Evolutionary conservation across 1,140 invertebrate genomes (phyloP).

Genomic region (Temnothorax curvispinosus): DNA sequence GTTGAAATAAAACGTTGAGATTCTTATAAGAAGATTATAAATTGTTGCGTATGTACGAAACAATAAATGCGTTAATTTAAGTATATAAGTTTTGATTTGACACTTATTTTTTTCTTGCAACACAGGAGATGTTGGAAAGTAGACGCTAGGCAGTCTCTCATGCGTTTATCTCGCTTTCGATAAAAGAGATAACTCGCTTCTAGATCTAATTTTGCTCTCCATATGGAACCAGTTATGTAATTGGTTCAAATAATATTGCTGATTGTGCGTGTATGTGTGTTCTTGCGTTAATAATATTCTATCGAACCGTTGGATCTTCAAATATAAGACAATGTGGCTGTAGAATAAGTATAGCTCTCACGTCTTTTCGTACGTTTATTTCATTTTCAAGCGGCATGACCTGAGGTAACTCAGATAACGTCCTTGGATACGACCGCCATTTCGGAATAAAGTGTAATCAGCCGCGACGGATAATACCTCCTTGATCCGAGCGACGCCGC

Average conservation of each 20-base stretch:
- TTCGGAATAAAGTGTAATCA: slow-evolving; percentile 43
- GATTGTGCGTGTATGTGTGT: background rate
- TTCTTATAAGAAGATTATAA: too few species aligned
- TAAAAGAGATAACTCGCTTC: slow-evolving; percentile 4
- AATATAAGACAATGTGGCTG: background rate
- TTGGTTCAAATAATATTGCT: background rate
- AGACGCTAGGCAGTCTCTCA: background rate
- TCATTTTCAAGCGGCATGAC: slow-evolving; percentile 7
- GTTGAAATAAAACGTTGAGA: too few species aligned
- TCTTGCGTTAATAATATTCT: background rate
- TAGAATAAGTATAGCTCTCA: slow-evolving; percentile 11
- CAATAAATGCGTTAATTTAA: too few species aligned
- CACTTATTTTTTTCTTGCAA: too few species aligned
- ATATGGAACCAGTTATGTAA: background rate
- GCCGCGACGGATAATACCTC: slow-evolving; percentile 35
- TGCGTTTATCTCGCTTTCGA: slow-evolving; percentile 15
- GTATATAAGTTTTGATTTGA: too few species aligned
- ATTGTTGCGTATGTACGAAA: too few species aligned
- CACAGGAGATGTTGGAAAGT: background rate
- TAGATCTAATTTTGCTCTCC: background rate
- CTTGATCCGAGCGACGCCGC: slow-evolving; percentile 15
- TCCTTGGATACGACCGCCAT: slow-evolving; percentile 10
- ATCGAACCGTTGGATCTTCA: background rate
- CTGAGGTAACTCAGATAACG: background rate
- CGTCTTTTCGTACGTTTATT: slow-evolving; percentile 5